Conservation (phyloP, 2,113 vertebrate species). For the Indicator maculatus region DNA sequence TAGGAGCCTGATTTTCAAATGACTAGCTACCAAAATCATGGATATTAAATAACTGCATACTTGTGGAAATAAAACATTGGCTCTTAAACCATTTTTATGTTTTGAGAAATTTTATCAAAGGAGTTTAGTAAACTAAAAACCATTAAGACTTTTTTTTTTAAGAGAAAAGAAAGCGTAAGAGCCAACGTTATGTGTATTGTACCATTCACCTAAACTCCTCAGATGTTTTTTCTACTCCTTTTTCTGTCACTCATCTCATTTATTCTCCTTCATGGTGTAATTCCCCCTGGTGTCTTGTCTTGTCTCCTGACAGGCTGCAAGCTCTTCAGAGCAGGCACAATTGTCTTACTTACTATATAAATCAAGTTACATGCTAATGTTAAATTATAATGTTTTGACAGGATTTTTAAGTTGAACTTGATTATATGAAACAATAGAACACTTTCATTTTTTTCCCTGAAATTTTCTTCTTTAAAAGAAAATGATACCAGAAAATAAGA, state of each 20-base stretch:
- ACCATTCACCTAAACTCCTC: slow-evolving; percentile 14
- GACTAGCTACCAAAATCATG: neutral
- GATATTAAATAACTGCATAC: neutral
- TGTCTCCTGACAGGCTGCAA: slow-evolving; percentile 60
- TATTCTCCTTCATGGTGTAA: slow-evolving; percentile 43
- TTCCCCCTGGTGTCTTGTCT: slow-evolving; percentile 52
- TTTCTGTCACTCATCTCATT: slow-evolving; percentile 64
- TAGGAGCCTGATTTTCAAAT: neutral
- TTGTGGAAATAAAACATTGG: neutral
- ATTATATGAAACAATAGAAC: slow-evolving; percentile 63
- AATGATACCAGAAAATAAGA: neutral
- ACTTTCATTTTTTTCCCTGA: neutral
- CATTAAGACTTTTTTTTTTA: neutral
- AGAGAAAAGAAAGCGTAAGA: neutral
- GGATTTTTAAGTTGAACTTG: slow-evolving; percentile 52
- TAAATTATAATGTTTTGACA: slow-evolving; percentile 71
- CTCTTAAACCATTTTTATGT: neutral
- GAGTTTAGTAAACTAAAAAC: slow-evolving; percentile 18
- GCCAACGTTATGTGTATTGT: neutral
- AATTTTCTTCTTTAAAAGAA: neutral
- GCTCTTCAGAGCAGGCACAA: slow-evolving; percentile 60
- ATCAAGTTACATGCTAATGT: slow-evolving; percentile 46
- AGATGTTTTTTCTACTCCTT: slow-evolving; percentile 30
- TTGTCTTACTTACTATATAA: slow-evolving; percentile 63
- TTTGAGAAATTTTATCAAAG: neutral